Evolutionary conservation across 2,113 vertebrate genomes (phyloP), one percentile per base, ranked within the genome.

Genomic region (Columba janthina): DNA sequence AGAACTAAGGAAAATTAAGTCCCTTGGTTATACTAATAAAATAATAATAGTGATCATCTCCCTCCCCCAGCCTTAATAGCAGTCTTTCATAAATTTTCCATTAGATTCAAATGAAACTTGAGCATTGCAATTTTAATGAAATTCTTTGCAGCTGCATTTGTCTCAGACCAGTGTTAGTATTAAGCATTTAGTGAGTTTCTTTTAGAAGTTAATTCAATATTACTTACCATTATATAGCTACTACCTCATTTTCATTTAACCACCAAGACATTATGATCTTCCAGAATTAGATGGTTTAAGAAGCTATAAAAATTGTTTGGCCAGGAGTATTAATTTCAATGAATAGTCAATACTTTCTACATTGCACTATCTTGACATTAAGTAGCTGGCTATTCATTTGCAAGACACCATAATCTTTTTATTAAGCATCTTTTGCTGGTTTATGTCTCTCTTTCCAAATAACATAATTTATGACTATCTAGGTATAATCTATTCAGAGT

Each of bases 331-430:
- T 88, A 85, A 76, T 92, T 75, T 93, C 81, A 93, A 64, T 78
- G 64, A 65, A 83, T 31, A 82, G 31, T 71, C 76, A 93, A 40
- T 96, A 71, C 6, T 78, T 74, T 93, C 28, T 62, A 62, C 22
- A 48, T 22, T 15, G 12, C 48, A 88, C 65, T 58, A 40, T 71
- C 92, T 75, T 83, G 74, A 77, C 58, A 93, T 90, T 93, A 94
- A 86, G 70, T 82, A 54, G 53, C 7, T 48, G 93, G 15, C 14
- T 88, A 94, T 94, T 95, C 44, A 91, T 91, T 96, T 97, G n/a
- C 78, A 97, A 93, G 51, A 31, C 36, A 92, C 12, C 11, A 79
- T 73, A 40, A 64, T 66, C n/a, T 81, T 96, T 87, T 95, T 80
- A 90, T 94, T 93, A 96, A 91, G 38, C 15, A 85, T 57, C 46